Conservation (phyloP, 2,797 vertebrate species). For the Apodemus agrarius region DNA sequence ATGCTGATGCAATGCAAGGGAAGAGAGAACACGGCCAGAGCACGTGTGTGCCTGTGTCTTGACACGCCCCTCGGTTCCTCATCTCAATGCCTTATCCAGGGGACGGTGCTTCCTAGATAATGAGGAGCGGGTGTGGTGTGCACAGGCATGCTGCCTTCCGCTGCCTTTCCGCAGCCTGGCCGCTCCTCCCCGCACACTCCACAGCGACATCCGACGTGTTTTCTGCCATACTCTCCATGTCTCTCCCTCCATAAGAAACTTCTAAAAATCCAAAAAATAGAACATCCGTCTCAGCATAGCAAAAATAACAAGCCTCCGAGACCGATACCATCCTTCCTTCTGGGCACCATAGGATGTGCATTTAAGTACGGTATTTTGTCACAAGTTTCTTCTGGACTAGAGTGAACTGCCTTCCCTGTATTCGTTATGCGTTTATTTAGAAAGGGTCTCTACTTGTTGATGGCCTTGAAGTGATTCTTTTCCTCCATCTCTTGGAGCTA, state of each 20-base stretch:
- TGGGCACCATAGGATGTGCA: constrained; percentile 12
- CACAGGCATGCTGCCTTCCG: too few relatives aligned
- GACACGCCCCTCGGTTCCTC: neutral
- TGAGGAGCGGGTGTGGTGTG: neutral
- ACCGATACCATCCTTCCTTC: neutral
- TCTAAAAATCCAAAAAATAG: neutral
- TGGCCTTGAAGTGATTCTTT: neutral
- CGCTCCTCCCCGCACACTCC: neutral
- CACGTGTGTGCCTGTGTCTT: neutral
- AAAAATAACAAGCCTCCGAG: neutral
- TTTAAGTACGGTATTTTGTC: neutral
- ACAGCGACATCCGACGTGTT: neutral
- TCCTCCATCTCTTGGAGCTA: neutral
- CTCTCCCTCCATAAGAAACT: neutral
- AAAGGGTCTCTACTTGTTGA: neutral
- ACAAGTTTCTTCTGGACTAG: neutral
- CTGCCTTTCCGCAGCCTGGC: neutral
- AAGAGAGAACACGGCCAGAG: constrained; percentile 45
- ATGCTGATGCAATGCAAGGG: constrained; percentile 40
- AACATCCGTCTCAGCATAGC: neutral
- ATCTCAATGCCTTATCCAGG: neutral
- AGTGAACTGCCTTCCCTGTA: neutral
- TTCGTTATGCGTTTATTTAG: neutral
- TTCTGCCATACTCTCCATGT: neutral
- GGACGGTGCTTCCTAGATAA: neutral